These are phyloP conservation scores for Homarus gammarus DNA, from an alignment of 2,888 invertebrate genomes.

Conservation along the genomic window DNA sequence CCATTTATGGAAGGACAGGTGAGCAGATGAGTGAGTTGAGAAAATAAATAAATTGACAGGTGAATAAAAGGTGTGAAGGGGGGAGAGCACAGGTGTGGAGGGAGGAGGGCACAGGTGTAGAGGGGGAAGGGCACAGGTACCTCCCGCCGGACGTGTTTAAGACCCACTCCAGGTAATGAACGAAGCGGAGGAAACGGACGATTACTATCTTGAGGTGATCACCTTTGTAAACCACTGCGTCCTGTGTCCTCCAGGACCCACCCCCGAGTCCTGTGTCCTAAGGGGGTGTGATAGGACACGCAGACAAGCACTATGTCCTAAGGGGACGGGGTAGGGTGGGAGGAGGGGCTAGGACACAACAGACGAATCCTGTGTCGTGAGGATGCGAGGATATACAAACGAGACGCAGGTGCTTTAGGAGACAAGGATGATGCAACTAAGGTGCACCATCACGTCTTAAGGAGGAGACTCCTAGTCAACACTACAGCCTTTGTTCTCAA, in stretches of 20 bases:
- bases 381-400: too few species aligned
- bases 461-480: too few species aligned
- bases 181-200: constrained; percentile 42
- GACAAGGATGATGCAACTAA: too few species aligned
- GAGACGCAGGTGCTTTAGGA: too few species aligned
- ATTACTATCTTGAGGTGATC: constrained; percentile 55
- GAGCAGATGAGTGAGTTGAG: too few species aligned
- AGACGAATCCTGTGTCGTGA: neutral
- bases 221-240: constrained; percentile 53
- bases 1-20: too few species aligned
- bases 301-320: too few species aligned
- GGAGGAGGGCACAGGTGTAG: neutral
- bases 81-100: neutral
- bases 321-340: neutral
- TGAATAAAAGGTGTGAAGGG: neutral
- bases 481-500: too few species aligned
- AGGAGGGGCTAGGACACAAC: too few species aligned
- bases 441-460: too few species aligned
- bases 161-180: constrained; percentile 41
- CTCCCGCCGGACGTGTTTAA: constrained; percentile 37
- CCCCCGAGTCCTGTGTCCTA: constrained; percentile 13
- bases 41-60: too few species aligned
- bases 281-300: neutral
- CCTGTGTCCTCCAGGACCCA: constrained; percentile 29
- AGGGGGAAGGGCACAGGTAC: neutral